A percentile compares a stretch with the other conserved stretches of the same genome.
Conservation (phyloP, 2,888 invertebrate genomes). For the Drosophila gaucha region DNA sequence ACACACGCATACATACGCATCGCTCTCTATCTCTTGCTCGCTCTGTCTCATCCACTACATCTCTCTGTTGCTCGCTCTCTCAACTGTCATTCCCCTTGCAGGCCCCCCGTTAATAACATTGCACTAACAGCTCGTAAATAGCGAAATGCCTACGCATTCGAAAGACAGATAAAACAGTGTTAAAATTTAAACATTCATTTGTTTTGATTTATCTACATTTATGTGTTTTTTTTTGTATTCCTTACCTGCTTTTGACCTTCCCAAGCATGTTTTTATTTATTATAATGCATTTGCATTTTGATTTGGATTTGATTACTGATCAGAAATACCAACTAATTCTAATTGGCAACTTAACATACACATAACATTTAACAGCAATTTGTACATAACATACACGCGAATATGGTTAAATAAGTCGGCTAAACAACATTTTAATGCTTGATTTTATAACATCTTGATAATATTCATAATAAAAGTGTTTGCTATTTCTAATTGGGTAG, state of each 20-base stretch:
- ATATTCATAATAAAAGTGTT: constrained; percentile 17
- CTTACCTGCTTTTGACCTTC: constrained; percentile 31
- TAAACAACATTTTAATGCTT: constrained; percentile 35
- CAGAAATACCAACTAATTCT: constrained; percentile 19
- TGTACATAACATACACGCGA: constrained; percentile 4
- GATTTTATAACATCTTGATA: constrained; percentile 25
- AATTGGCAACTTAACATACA: constrained; percentile 30
- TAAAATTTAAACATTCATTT: constrained; percentile 15
- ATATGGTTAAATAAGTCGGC: not conserved
- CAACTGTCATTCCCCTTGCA: constrained; percentile 6
- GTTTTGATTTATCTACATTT: constrained; percentile 25
- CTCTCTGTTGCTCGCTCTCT: constrained; percentile 26
- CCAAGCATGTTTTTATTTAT: constrained; percentile 37
- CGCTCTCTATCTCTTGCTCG: constrained; percentile 10
- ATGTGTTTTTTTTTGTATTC: constrained; percentile 10
- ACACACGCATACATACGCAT: constrained; percentile 25
- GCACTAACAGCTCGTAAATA: constrained; percentile 73
- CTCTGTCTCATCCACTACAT: constrained; percentile 10
- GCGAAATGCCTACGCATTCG: constrained; percentile 19
- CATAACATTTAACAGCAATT: constrained; percentile 7
- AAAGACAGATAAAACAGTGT: constrained; percentile 2
- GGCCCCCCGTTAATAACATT: constrained; percentile 61
- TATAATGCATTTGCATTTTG: constrained; percentile 39
- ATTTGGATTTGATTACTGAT: constrained; percentile 13
- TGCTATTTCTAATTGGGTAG: constrained; percentile 42